phyloP scores from a whole-genome alignment of 2,113 vertebrate genomes.

The Dolichotis patagonum region DNA sequence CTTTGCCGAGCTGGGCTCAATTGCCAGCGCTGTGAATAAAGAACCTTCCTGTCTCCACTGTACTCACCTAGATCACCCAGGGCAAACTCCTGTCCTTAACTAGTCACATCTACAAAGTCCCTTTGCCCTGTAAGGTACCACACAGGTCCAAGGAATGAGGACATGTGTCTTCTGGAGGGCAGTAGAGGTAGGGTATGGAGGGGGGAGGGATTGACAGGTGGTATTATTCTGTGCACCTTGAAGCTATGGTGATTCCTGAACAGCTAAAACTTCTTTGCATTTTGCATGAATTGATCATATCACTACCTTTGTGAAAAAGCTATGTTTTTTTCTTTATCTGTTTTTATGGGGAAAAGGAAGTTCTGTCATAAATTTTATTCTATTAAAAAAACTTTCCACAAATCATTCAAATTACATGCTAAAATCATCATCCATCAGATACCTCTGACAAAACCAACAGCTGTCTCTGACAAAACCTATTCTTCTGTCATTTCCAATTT shows the following conservation, averaged over 20 bases:
- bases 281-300: background rate
- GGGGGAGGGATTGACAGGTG: rapidly evolving
- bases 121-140: background rate
- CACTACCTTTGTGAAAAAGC: background rate
- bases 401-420: background rate
- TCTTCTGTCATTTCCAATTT: background rate
- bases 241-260: background rate
- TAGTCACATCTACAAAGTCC: background rate
- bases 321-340: background rate
- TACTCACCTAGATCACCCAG: background rate
- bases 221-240: background rate
- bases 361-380: constrained; percentile 8
- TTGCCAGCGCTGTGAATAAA: background rate
- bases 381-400: background rate
- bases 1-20: background rate
- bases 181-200: background rate
- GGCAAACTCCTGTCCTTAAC: background rate
- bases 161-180: rapidly evolving
- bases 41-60: background rate
- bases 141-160: background rate
- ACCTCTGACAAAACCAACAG: background rate
- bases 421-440: background rate
- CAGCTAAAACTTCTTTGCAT: background rate
- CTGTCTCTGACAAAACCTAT: background rate
- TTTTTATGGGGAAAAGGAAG: background rate